Conservation (phyloP, 2,113 vertebrate species). For the Mesembrinibis cayennensis region DNA sequence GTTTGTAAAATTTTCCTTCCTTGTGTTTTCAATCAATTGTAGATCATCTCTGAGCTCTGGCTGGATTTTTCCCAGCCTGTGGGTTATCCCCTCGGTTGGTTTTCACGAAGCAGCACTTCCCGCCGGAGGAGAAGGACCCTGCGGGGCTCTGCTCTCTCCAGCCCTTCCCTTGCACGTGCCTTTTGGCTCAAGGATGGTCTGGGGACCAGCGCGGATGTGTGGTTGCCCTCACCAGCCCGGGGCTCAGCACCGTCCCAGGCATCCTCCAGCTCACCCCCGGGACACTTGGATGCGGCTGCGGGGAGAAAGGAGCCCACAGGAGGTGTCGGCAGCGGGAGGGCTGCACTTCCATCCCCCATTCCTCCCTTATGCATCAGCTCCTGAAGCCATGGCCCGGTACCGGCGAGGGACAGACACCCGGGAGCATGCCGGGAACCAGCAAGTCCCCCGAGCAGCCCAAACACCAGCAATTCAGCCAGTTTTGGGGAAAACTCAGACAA, state of each 20-base stretch:
- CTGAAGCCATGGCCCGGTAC: accelerated
- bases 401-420: background rate
- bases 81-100: accelerated
- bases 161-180: accelerated
- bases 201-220: accelerated
- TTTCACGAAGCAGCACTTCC: background rate
- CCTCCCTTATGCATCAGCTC: background rate
- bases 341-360: background rate
- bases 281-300: accelerated
- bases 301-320: background rate
- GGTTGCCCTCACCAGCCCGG: background rate
- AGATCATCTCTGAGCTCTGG: background rate
- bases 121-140: accelerated
- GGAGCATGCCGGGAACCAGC: accelerated
- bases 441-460: background rate
- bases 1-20: background rate
- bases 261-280: background rate
- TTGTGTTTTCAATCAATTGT: background rate
- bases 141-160: background rate
- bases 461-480: too few relatives aligned
- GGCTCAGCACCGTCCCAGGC: accelerated
- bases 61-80: background rate
- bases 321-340: background rate
- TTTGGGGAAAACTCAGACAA: background rate
- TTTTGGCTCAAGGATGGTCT: background rate